phyloP scores from a whole-genome alignment of 2,797 vertebrate species.

The Staurois parvus region DNA sequence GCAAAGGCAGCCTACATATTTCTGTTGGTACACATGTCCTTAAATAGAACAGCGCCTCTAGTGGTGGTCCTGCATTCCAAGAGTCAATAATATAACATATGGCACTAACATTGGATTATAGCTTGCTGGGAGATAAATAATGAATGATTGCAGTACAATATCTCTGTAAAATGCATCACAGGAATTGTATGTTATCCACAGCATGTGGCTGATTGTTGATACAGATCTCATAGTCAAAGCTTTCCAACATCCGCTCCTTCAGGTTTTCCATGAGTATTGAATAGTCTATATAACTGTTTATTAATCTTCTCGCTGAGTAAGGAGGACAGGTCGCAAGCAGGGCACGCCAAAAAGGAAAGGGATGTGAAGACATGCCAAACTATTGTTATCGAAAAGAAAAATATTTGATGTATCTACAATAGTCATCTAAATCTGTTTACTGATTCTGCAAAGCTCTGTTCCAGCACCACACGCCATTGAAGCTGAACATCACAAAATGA shows the following conservation, averaged over 20 bases:
- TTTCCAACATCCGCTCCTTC: slow-evolving; percentile 24
- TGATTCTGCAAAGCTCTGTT: neutral
- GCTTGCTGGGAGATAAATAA: neutral
- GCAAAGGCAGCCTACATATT: too few species aligned
- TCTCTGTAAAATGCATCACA: neutral
- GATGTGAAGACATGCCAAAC: slow-evolving; percentile 5
- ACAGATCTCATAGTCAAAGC: slow-evolving; percentile 4
- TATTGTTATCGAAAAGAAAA: slow-evolving; percentile 14
- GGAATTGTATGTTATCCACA: neutral
- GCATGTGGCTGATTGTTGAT: slow-evolving; percentile 1
- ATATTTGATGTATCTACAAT: slow-evolving; percentile 8
- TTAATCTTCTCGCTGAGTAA: slow-evolving; percentile 1
- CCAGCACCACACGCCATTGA: neutral
- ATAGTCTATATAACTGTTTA: neutral
- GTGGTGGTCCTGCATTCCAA: neutral
- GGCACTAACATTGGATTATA: neutral
- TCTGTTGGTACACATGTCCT: neutral
- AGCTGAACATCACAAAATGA: neutral
- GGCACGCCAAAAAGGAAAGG: slow-evolving; percentile 7
- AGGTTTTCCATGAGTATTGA: slow-evolving; percentile 8
- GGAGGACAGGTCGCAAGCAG: neutral
- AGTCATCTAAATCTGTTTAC: neutral
- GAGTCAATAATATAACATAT: neutral
- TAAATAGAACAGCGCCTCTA: neutral
- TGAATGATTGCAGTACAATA: neutral